Evolutionary conservation across 1,140 invertebrate genomes (phyloP).

Genomic region (Adelges cooleyi): DNA sequence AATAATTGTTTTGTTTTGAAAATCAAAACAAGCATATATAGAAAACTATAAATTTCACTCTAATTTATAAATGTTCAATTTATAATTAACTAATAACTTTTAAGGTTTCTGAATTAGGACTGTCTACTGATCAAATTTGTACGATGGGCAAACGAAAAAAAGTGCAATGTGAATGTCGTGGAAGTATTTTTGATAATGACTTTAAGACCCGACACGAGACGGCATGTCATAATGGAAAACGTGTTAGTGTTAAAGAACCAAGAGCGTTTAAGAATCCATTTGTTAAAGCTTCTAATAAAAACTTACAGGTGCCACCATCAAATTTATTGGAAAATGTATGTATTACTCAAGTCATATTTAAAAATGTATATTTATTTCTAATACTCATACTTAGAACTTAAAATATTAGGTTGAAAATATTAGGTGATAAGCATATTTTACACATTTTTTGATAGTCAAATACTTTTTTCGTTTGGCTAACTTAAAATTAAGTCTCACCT

Average conservation of each 20-base stretch:
- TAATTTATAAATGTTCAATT: no score
- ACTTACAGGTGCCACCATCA: not conserved
- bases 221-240: conserved; percentile 1
- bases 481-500: conserved; percentile 1
- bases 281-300: conserved; percentile 1
- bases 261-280: not conserved
- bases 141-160: conserved; percentile 9
- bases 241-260: not conserved
- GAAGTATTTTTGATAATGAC: conserved; percentile 3
- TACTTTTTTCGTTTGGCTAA: not conserved
- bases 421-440: not conserved
- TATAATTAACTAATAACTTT: no score
- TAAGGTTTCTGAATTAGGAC: no score
- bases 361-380: not conserved
- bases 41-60: no score
- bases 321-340: conserved; percentile 1
- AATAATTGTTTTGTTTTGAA: no score
- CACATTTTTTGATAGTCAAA: no score
- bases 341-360: not conserved
- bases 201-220: not conserved
- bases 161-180: conserved; percentile 10
- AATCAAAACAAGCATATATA: no score
- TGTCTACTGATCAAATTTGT: no score
- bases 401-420: not conserved
- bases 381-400: not conserved